Percentiles rank a stretch among this genome's conserved stretches.
Conservation (phyloP, 2,888 invertebrate species). For the Iphiclides podalirius region DNA sequence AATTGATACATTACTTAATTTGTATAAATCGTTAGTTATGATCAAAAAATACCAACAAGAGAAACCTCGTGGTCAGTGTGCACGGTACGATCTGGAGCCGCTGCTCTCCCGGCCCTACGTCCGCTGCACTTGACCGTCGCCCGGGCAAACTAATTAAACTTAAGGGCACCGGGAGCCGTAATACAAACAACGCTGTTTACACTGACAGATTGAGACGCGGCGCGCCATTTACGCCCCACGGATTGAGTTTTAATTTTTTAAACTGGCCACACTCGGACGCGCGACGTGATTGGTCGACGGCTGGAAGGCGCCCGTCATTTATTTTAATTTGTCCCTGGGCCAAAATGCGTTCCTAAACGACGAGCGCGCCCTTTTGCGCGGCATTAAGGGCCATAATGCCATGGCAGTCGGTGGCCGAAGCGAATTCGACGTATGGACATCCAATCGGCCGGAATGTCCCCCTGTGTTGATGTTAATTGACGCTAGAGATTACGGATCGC, state of each 20-base stretch:
- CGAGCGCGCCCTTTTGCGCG: constrained; percentile 14
- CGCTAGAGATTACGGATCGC: constrained; percentile 12
- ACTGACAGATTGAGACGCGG: constrained; percentile 65
- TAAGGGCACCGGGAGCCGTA: constrained; percentile 50
- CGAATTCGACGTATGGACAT: constrained; percentile 28
- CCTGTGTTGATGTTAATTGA: constrained; percentile 23
- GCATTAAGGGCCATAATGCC: constrained; percentile 15
- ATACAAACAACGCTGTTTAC: constrained; percentile 67
- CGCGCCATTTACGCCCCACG: constrained; percentile 46
- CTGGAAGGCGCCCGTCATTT: constrained; percentile 70
- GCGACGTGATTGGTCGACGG: constrained; percentile 50
- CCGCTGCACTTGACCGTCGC: constrained; percentile 31
- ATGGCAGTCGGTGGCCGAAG: constrained; percentile 37
- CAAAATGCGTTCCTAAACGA: constrained; percentile 22
- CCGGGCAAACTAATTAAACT: constrained; percentile 61
- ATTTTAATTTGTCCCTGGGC: constrained; percentile 68
- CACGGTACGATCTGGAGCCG: no score
- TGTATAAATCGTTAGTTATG: no score
- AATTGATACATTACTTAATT: no score
- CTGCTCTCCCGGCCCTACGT: not conserved
- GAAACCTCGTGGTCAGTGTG: no score
- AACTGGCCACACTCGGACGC: constrained; percentile 61
- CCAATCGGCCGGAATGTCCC: constrained; percentile 18
- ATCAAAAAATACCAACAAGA: no score
- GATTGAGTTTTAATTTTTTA: constrained; percentile 75